Percentiles rank a stretch among this genome's conserved stretches.
These are phyloP conservation scores for Cryptoblepharus egeriae DNA, from an alignment of 2,797 vertebrate species.

Conservation along the genomic window DNA sequence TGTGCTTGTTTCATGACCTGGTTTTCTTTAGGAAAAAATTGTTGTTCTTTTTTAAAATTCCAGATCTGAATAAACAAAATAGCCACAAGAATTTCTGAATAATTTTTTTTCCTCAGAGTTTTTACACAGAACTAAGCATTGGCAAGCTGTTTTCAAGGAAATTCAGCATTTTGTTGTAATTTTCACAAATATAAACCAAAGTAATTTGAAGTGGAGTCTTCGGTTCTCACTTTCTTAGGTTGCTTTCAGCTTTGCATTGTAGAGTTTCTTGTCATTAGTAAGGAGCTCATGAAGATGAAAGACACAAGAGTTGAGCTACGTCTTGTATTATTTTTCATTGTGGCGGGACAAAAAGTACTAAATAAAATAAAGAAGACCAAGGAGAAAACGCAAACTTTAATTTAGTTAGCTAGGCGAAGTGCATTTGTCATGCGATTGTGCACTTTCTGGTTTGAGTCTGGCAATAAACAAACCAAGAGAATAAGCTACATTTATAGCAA, in stretches of 20 bases:
- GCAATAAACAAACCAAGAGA: conserved; percentile 57
- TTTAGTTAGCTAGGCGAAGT: conserved; percentile 45
- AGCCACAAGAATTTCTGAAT: not conserved
- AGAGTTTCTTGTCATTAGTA: conserved; percentile 33
- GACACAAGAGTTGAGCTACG: conserved; percentile 52
- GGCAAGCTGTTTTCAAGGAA: too few relatives aligned
- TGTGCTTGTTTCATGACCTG: not conserved
- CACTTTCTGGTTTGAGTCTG: conserved; percentile 59
- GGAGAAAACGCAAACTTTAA: conserved; percentile 44
- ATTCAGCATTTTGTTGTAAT: accelerated
- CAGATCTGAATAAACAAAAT: not conserved
- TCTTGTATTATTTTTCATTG: conserved; percentile 33
- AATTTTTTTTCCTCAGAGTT: not conserved
- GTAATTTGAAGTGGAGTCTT: not conserved
- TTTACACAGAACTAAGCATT: not conserved
- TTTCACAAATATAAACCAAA: conserved; percentile 18
- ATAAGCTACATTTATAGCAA: conserved; percentile 58
- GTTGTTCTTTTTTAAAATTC: not conserved
- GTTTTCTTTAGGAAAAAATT: not conserved
- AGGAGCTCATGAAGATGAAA: conserved; percentile 62
- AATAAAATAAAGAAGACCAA: conserved; percentile 54
- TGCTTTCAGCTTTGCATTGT: conserved; percentile 46
- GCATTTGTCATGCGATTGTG: conserved; percentile 9
- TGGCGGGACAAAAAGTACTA: conserved; percentile 43
- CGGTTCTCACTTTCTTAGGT: conserved; percentile 16